A percentile compares a stretch with the other conserved stretches of the same genome.
These are phyloP conservation scores for Danionella dracula DNA, from an alignment of 2,797 vertebrate genomes.

Conservation along the genomic window DNA sequence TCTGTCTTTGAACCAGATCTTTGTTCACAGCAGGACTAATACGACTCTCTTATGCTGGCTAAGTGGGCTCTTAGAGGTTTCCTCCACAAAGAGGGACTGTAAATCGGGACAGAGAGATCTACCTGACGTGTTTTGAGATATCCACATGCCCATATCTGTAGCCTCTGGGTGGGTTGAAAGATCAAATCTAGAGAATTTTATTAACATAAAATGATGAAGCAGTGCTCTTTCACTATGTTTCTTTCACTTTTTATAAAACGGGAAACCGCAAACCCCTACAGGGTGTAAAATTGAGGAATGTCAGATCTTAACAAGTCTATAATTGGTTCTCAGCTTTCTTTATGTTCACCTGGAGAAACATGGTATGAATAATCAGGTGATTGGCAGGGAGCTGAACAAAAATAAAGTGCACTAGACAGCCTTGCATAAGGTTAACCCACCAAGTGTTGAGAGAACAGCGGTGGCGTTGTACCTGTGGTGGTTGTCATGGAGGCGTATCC, in stretches of 20 bases:
- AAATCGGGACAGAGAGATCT: neutral
- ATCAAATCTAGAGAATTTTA: constrained; percentile 2
- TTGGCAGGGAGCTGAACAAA: constrained; percentile 12
- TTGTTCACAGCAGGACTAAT: constrained; percentile 15
- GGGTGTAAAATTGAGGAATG: constrained; percentile 17
- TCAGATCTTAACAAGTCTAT: constrained; percentile 11
- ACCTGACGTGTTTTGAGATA: neutral
- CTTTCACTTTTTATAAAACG: constrained; percentile 1
- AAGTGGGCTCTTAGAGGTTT: constrained; percentile 26
- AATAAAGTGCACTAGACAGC: constrained; percentile 19
- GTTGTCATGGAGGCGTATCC: constrained; percentile 29
- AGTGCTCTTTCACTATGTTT: constrained; percentile 8
- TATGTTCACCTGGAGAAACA: constrained; percentile 18
- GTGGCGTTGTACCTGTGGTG: neutral
- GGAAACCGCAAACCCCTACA: neutral
- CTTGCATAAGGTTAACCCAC: constrained; percentile 16
- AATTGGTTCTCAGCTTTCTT: constrained; percentile 26
- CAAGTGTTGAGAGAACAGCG: constrained; percentile 18
- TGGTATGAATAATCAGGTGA: constrained; percentile 18
- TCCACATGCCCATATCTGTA: neutral
- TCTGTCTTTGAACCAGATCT: constrained; percentile 16
- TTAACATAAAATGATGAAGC: neutral
- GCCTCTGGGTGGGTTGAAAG: neutral
- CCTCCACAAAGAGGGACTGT: constrained; percentile 8
- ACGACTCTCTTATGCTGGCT: constrained; percentile 8